Evolutionary conservation across 37 sponge, comb jelly and placozoan genomes (phyloP).

Genomic region (Mnemiopsis leidyi): DNA sequence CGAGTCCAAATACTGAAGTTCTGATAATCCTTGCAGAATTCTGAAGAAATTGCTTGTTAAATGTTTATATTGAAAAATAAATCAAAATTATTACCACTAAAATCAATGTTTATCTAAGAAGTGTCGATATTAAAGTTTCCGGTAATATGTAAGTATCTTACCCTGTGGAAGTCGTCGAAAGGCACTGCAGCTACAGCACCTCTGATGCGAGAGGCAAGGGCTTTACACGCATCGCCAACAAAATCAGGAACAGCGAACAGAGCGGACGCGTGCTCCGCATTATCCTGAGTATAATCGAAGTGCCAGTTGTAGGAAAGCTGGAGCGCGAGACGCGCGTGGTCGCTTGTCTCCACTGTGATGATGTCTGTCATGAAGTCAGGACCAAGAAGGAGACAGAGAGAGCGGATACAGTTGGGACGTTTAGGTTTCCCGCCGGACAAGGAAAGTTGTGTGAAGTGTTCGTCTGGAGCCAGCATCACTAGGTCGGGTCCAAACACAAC

Average conservation of each 20-base stretch:
- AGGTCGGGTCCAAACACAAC: constrained; percentile 98
- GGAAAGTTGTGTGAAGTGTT: constrained; percentile 99
- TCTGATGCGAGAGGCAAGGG: constrained; percentile 97
- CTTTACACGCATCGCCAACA: constrained; percentile 99
- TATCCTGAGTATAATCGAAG: constrained; percentile 34
- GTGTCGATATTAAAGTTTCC: too few relatives aligned
- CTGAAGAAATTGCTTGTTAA: constrained; percentile 69
- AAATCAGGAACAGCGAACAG: constrained; percentile 99
- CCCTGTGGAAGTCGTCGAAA: constrained; percentile 99
- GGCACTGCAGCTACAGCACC: constrained; percentile 96
- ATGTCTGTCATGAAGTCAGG: constrained; percentile 99
- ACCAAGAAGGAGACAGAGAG: constrained; percentile 97
- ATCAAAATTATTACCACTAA: too few relatives aligned
- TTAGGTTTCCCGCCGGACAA: constrained; percentile 99
- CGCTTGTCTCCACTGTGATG: constrained; percentile 98
- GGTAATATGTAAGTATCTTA: too few relatives aligned
- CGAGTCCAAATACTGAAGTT: constrained; percentile 95
- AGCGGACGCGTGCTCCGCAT: constrained; percentile 75
- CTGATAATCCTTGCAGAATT: constrained; percentile 99
- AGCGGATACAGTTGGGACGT: constrained; percentile 93
- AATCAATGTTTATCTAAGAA: too few relatives aligned
- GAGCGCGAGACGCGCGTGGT: constrained; percentile 94
- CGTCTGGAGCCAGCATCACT: constrained; percentile 98
- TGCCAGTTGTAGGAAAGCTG: constrained; percentile 99
- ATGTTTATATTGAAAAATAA: background rate